A percentile compares a stretch with the other conserved stretches of the same genome.
These are phyloP conservation scores for Caenorhabditis brenneri DNA, from an alignment of 1,140 invertebrate genomes.

Conservation along the genomic window DNA sequence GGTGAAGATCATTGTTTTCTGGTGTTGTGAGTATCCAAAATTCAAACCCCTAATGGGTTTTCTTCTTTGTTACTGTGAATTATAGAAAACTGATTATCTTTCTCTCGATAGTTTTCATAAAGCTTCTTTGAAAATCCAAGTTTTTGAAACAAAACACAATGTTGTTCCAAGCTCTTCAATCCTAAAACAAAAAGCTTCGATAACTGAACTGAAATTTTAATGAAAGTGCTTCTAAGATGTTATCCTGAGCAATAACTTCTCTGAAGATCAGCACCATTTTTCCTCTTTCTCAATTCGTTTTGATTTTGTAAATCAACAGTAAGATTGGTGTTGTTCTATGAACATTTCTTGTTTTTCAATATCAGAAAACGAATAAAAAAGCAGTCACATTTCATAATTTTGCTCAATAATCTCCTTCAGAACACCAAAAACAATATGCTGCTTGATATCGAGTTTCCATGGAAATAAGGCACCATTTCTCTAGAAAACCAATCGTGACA, in stretches of 20 bases:
- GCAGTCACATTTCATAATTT: background rate
- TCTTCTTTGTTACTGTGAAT: background rate
- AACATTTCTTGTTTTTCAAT: background rate
- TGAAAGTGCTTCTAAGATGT: too few species aligned
- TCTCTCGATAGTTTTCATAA: too few species aligned
- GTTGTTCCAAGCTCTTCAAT: too few species aligned
- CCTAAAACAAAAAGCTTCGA: too few species aligned
- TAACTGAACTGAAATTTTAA: too few species aligned
- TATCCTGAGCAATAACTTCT: background rate
- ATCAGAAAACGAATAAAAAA: background rate
- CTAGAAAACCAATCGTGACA: too few species aligned
- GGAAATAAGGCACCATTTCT: background rate
- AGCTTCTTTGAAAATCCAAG: too few species aligned
- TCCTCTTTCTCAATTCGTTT: background rate
- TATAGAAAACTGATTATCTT: too few species aligned
- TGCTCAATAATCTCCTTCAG: background rate
- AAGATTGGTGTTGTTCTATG: background rate
- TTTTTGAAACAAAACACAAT: too few species aligned
- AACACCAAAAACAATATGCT: background rate
- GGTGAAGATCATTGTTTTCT: background rate
- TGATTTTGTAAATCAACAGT: too few species aligned
- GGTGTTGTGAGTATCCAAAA: background rate
- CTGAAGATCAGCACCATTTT: background rate
- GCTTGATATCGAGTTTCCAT: background rate
- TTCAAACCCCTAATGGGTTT: background rate